Evolutionary conservation across 2,797 vertebrate species (phyloP).

Genomic region (Falco berigora): DNA sequence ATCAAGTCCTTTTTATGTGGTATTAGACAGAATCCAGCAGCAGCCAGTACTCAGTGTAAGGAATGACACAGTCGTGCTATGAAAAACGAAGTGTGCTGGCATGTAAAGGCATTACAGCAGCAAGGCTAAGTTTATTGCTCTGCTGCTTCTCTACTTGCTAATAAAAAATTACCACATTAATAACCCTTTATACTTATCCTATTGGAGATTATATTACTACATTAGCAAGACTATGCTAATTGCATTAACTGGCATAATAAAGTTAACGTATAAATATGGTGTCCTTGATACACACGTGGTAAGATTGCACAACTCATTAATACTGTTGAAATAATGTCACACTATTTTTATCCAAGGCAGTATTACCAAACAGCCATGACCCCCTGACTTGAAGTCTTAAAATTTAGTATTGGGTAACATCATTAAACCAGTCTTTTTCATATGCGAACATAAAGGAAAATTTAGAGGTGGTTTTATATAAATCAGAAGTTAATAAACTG

Average conservation of each 20-base stretch:
- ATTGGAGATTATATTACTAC: constrained; percentile 27
- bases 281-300: constrained; percentile 29
- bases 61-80: neutral
- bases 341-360: neutral
- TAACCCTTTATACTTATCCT: constrained; percentile 31
- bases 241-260: constrained; percentile 41
- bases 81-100: neutral
- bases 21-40: neutral
- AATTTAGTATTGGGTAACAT: neutral
- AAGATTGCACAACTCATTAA: constrained; percentile 22
- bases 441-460: neutral
- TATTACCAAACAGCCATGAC: neutral
- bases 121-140: constrained; percentile 16
- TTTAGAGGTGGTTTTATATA: neutral
- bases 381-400: neutral
- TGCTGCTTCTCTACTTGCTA: neutral
- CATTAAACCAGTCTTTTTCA: neutral
- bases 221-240: constrained; percentile 49
- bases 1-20: neutral
- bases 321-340: constrained; percentile 14
- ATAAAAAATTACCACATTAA: constrained; percentile 38
- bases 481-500: neutral
- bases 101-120: neutral
- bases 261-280: constrained; percentile 6
- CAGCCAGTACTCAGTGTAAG: neutral